These are phyloP conservation scores for Drosophila nigromelanica DNA, from an alignment of 1,140 invertebrate species.

Conservation along the genomic window DNA sequence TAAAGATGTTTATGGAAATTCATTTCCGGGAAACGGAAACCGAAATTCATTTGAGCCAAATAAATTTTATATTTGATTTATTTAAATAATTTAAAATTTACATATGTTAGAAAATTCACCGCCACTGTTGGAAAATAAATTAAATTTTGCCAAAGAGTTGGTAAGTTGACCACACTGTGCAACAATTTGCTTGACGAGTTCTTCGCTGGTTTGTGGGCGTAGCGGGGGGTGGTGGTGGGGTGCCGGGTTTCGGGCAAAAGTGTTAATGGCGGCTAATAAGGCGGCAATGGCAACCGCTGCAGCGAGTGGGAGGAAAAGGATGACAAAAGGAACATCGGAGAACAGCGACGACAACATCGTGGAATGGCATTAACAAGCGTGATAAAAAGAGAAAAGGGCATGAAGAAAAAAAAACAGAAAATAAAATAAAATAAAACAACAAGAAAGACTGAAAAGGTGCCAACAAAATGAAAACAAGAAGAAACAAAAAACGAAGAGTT, in stretches of 20 bases:
- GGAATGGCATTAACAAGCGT: slow-evolving; percentile 75
- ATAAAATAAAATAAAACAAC: slow-evolving; percentile 1
- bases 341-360: slow-evolving; percentile 29
- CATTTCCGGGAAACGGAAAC: too few species aligned
- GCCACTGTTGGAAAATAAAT: too few species aligned
- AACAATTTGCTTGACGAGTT: slow-evolving; percentile 13
- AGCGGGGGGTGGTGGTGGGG: not conserved
- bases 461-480: slow-evolving; percentile 26
- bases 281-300: slow-evolving; percentile 55
- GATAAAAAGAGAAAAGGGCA: slow-evolving; percentile 59
- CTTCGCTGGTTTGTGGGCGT: too few species aligned
- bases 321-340: slow-evolving; percentile 22
- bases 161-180: slow-evolving; percentile 12
- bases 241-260: slow-evolving; percentile 53
- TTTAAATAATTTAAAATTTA: not conserved
- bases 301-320: not conserved
- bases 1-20: too few species aligned
- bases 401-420: slow-evolving; percentile 18
- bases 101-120: not conserved
- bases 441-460: slow-evolving; percentile 15
- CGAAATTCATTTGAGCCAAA: too few species aligned
- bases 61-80: too few species aligned
- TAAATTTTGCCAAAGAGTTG: too few species aligned
- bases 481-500: slow-evolving; percentile 12
- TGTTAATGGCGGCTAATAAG: slow-evolving; percentile 77